Base-by-base conservation (phyloP, 2,113 vertebrate genomes). In the Entelurus aequoreus region DNA sequence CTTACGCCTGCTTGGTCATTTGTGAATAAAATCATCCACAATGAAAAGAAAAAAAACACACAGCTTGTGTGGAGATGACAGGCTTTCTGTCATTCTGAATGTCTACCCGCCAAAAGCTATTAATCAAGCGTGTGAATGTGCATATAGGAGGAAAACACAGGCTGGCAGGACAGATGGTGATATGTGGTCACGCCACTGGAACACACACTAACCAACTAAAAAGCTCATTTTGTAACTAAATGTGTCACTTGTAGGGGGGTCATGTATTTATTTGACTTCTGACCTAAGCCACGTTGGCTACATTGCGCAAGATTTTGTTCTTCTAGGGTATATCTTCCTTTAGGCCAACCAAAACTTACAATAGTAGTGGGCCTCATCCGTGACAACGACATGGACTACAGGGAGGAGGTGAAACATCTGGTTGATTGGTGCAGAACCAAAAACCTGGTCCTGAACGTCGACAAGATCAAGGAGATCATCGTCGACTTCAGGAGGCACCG, bases 11-110 rank as follows among this genome's bases (percentile, higher is more conserved):
- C 60, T 77, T 78, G 74, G 73, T 75, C 79, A 76, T 62, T 48
- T 54, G 62, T 74, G 62, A 62, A 87, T 71, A 80, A 86, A 92
- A 91, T 82, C 86, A 87, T 87, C 82, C 84, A 79, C 82, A 85
- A 88, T 92, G 80, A 78, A 74, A 84, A 86, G 87, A 75, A 76
- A 69, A 87, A 86, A 84, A 79, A 77, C 79, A 89, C 81, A 82
- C 74, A 85, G 72, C 82, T 75, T 49, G 81, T 87, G 81, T 82
- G 81, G 80, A 68, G 72, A 74, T 75, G 83, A 88, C 82, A 80
- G 68, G 85, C 79, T 84, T 80, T 72, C 66, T 83, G 78, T 82
- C 65, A 71, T 67, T 80, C 68, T 49, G 59, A 74, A 69, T 75
- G 59, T 76, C 67, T 69, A 46, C 55, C 77, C 21, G 63, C 55